Conservation (phyloP, 2,113 vertebrate species). For the Aldabrachelys gigantea region DNA sequence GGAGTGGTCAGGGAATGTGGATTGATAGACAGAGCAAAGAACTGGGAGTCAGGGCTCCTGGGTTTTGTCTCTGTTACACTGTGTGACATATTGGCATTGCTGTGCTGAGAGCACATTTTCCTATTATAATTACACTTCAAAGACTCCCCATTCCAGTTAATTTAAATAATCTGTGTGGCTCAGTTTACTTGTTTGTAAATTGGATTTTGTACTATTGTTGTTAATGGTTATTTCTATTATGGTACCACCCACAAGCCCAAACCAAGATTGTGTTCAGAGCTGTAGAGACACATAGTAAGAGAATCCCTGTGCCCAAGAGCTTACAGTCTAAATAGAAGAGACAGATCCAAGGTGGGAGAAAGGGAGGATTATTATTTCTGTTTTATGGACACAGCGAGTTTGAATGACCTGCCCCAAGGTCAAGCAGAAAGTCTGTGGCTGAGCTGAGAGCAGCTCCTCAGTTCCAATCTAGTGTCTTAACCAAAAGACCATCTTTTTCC, state of each 20-base stretch:
- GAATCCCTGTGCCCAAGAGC: background rate
- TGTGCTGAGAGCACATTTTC: background rate
- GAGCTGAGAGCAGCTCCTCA: background rate
- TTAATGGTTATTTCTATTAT: background rate
- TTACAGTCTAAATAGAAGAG: constrained; percentile 41
- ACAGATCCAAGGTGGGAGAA: constrained; percentile 31
- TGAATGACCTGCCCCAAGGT: background rate
- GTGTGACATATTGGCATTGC: background rate
- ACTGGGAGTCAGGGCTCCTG: background rate
- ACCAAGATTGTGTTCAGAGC: background rate
- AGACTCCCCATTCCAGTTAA: background rate
- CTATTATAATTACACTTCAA: background rate
- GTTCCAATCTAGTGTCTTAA: background rate
- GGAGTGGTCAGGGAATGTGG: background rate
- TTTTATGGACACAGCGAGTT: constrained; percentile 23
- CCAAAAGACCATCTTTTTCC: background rate
- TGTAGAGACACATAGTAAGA: background rate
- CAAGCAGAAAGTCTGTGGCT: background rate
- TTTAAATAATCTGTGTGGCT: background rate
- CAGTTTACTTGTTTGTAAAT: background rate
- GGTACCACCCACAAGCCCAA: background rate
- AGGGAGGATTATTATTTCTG: background rate
- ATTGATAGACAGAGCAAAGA: background rate
- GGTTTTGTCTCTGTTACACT: background rate
- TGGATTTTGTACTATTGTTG: background rate